Percentiles rank a stretch among this genome's conserved stretches.
These are phyloP conservation scores for Rattus norvegicus DNA, from an alignment of 2,113 vertebrate species.

Conservation along the genomic window DNA sequence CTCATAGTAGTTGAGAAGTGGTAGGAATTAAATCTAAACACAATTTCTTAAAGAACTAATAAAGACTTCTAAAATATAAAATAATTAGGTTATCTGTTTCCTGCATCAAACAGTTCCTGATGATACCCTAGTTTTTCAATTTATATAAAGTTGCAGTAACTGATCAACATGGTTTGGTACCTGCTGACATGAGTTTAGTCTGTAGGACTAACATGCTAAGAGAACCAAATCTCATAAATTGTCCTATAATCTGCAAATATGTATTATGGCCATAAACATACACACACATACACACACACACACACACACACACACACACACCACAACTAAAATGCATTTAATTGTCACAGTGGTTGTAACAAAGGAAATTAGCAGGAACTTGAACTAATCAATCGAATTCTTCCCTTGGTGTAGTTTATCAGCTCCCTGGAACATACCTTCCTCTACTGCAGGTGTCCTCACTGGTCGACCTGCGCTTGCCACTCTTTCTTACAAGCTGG, in stretches of 20 bases:
- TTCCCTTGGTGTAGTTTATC: neutral
- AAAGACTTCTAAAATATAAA: neutral
- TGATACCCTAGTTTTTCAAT: neutral
- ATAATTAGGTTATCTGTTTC: neutral
- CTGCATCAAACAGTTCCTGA: neutral
- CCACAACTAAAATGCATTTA: neutral
- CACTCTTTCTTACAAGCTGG: neutral
- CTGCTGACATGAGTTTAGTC: neutral
- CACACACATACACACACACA: neutral
- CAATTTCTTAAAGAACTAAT: neutral
- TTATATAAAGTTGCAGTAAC: neutral
- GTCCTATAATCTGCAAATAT: neutral
- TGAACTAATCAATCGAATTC: neutral
- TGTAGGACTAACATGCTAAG: neutral
- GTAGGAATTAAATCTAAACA: neutral
- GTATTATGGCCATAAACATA: neutral
- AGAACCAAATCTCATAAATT: neutral
- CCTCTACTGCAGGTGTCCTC: neutral
- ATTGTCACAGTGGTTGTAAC: neutral
- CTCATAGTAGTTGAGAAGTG: neutral
- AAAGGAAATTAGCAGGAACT: neutral
- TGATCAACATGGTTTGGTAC: neutral
- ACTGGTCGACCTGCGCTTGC: rapidly evolving
- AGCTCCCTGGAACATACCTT: neutral
- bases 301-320: neutral